Conservation (phyloP, 2,797 vertebrate species). For the Paguma larvata region DNA sequence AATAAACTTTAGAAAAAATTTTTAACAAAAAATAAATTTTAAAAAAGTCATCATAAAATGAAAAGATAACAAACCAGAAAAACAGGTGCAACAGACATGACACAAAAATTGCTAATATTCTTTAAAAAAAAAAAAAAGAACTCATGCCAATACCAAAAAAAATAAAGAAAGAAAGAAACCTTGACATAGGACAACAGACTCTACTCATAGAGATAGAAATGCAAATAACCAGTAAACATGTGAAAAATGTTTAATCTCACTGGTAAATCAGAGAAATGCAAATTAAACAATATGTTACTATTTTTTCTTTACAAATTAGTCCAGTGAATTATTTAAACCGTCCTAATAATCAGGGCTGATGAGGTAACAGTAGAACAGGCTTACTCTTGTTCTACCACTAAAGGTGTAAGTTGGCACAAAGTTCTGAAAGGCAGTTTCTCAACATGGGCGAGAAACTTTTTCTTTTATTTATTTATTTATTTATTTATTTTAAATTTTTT, state of each 20-base stretch:
- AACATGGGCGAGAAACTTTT: neutral
- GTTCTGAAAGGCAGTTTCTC: neutral
- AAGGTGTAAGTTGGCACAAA: neutral
- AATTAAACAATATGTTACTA: neutral
- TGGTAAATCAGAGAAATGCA: neutral
- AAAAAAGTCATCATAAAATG: neutral
- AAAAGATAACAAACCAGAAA: neutral
- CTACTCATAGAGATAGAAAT: neutral
- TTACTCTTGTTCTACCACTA: neutral
- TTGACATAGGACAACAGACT: neutral
- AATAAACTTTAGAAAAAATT: neutral
- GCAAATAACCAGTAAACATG: neutral
- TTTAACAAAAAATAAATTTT: neutral
- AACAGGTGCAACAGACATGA: neutral
- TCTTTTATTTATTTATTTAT: neutral
- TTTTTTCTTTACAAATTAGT: slow-evolving; percentile 31
- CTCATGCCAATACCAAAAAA: neutral
- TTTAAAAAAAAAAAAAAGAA: neutral
- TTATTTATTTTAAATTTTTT: no score
- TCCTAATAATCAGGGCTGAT: neutral
- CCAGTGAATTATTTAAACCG: neutral
- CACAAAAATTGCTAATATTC: slow-evolving; percentile 21
- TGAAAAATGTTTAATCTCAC: neutral
- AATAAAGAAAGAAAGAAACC: neutral
- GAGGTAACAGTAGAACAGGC: neutral